Evolutionary conservation across 2,113 vertebrate genomes (phyloP), one percentile per base, ranked within the genome.

Genomic region (Donacobius atricapilla): DNA sequence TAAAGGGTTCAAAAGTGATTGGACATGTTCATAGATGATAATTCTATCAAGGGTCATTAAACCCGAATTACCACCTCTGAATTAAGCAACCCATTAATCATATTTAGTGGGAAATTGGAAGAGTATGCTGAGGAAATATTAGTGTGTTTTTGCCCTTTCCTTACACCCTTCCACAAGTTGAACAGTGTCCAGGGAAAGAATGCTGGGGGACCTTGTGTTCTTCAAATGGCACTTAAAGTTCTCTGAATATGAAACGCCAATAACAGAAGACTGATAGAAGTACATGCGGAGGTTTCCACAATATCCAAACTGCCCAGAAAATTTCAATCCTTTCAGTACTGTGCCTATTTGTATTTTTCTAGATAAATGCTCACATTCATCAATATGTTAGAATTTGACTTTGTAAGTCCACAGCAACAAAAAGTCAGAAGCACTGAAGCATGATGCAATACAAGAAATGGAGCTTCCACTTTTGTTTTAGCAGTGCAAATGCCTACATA

Each of bases 31-130:
- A 79, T 44, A 84, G 65, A 82, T 23, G 51, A 79, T 79, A 58
- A 90, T 85, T 84, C 82, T 76, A 93, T 56, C 87, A 95, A 82
- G 82, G 82, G 31, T 73, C 92, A 94, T 96, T 94, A 90, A 95
- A 93, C 70, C 13, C 0, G 0, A 95, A 95, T 87, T 71, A 79
- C 48, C 54, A 85, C 40, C 75, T 76, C 78, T 84, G 87, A 93
- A 90, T 79, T 84, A 82, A 89, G 65, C 72, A 87, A 54, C 13
- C 24, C 33, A 85, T 87, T 90, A 90, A 96, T 95, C 73, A 90
- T 48, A 68, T 68, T 91, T 79, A 0, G 2, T 64, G 48, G 82
- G 78, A 93, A 87, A 95, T 2, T 65, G 48, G 35, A 93, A 82
- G 65, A 78, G 40, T 75, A 64, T 42, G 45, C 35, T 60, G 61